These are phyloP conservation scores for Laterallus jamaicensis DNA, from an alignment of 2,113 vertebrate genomes.

Conservation along the genomic window DNA sequence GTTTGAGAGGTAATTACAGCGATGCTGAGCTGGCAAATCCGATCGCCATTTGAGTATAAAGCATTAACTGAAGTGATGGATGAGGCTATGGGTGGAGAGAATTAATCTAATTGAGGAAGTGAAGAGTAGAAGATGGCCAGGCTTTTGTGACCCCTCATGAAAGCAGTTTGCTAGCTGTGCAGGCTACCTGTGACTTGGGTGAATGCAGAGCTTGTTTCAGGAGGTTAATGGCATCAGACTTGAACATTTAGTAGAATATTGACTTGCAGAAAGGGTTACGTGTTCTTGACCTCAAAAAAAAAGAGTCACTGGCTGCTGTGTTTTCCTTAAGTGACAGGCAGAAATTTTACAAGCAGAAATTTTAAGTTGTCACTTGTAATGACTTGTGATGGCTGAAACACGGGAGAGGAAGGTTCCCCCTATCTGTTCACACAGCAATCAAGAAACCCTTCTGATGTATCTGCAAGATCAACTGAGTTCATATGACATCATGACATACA, in stretches of 20 bases:
- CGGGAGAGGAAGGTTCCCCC: not conserved
- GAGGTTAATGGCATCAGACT: not conserved
- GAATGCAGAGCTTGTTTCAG: not conserved
- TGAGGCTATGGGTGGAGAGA: constrained; percentile 13
- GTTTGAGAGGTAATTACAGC: constrained; percentile 43
- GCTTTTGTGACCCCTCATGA: constrained; percentile 9
- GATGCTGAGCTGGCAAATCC: constrained; percentile 33
- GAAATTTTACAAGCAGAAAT: not conserved
- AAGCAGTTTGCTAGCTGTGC: not conserved
- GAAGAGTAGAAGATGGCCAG: constrained; percentile 32
- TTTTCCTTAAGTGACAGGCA: not conserved
- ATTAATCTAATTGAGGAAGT: constrained; percentile 57
- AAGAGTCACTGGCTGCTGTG: not conserved
- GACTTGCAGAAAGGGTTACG: not conserved
- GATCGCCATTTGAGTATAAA: constrained; percentile 18
- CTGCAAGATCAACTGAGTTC: not conserved
- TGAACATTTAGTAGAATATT: not conserved
- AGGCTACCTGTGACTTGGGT: not conserved
- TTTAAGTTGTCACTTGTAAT: not conserved
- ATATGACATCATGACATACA: not conserved
- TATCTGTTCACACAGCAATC: not conserved
- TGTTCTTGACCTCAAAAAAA: not conserved
- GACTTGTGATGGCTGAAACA: not conserved
- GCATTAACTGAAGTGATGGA: constrained; percentile 46
- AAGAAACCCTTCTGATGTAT: not conserved